Percentiles rank a stretch among this genome's conserved stretches.
These are phyloP conservation scores for Tympanoctomys barrerae DNA, from an alignment of 2,797 vertebrate species.

Conservation along the genomic window DNA sequence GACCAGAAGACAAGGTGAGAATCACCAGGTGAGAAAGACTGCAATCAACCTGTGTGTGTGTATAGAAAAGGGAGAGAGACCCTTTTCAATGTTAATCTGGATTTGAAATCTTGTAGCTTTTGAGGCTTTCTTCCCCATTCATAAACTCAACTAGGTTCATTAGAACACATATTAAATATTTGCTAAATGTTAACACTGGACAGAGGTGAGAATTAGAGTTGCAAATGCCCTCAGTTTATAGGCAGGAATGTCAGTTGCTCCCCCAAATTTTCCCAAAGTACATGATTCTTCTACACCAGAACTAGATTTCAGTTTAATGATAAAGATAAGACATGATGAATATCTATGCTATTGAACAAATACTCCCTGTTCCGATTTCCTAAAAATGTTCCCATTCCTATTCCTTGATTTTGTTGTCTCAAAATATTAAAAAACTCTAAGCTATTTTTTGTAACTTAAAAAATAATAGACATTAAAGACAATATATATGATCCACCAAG, in stretches of 20 bases:
- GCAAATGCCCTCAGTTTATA: too few relatives aligned
- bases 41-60: fast-evolving
- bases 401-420: background rate
- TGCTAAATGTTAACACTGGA: background rate
- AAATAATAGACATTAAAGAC: background rate
- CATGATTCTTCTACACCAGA: background rate
- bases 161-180: background rate
- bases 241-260: background rate
- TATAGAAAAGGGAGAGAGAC: fast-evolving
- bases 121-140: background rate
- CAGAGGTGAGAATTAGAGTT: background rate
- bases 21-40: background rate
- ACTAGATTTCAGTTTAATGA: background rate
- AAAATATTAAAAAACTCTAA: background rate
- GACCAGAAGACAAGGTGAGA: background rate
- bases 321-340: background rate
- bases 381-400: background rate
- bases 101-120: background rate
- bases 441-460: background rate
- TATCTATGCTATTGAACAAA: background rate
- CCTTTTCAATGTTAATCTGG: background rate
- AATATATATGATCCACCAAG: background rate
- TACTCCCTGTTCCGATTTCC: background rate
- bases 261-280: background rate
- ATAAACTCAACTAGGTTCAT: background rate